A percentile compares a stretch with the other conserved stretches of the same genome.
Evolutionary conservation across 2,888 invertebrate genomes (phyloP).

Genomic region (Criorhina ranunculi): DNA sequence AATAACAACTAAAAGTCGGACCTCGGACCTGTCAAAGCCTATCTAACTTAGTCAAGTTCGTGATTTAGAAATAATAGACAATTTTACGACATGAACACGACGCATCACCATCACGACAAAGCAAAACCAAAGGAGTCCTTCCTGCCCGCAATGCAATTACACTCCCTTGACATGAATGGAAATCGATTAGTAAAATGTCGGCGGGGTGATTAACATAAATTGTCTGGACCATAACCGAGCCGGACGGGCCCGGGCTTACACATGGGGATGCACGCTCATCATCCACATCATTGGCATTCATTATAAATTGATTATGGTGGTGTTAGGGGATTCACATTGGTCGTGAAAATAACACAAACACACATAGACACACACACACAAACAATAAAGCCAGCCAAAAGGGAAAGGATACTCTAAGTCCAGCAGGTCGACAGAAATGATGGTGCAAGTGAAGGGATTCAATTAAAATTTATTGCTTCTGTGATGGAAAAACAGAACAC

Average conservation of each 20-base stretch:
- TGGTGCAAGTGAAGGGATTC: slow-evolving; percentile 47
- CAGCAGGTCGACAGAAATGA: slow-evolving; percentile 31
- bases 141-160: slow-evolving; percentile 59
- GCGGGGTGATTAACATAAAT: slow-evolving; percentile 74
- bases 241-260: slow-evolving; percentile 41
- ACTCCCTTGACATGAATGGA: slow-evolving; percentile 56
- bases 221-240: slow-evolving; percentile 70
- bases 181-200: slow-evolving; percentile 72
- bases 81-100: not conserved
- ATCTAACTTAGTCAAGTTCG: not conserved
- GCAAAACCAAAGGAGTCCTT: slow-evolving; percentile 26
- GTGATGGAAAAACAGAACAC: slow-evolving; percentile 23
- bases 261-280: slow-evolving; percentile 15
- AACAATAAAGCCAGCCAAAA: not conserved
- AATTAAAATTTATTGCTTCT: slow-evolving; percentile 62
- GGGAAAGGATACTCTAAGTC: slow-evolving; percentile 33
- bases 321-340: slow-evolving; percentile 61
- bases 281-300: slow-evolving; percentile 52
- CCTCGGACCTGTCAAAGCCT: not conserved
- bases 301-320: slow-evolving; percentile 73
- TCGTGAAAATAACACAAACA: slow-evolving; percentile 25
- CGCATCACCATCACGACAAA: not conserved
- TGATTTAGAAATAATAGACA: not conserved
- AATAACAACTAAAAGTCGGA: not conserved
- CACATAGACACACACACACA: too few species aligned